phyloP scores from a whole-genome alignment of 1,140 invertebrate genomes.

The Eubasilissa regina region DNA sequence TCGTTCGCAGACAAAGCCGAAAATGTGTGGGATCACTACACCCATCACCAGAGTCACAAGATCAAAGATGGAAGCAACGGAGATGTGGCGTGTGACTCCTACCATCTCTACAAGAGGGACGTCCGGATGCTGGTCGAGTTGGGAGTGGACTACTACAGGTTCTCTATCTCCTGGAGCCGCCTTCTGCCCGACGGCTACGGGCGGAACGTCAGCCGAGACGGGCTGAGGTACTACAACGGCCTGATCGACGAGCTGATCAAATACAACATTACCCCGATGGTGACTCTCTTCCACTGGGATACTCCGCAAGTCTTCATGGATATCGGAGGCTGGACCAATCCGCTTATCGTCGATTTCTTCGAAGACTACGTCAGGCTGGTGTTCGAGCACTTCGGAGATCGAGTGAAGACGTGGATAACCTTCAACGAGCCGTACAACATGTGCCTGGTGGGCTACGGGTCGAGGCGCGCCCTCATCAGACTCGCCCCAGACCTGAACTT shows the following conservation, averaged over 20 bases:
- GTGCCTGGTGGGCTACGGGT: conserved; percentile 63
- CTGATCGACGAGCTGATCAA: conserved; percentile 66
- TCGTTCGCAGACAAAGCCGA: conserved; percentile 71
- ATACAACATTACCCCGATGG: conserved; percentile 66
- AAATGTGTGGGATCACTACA: conserved; percentile 70
- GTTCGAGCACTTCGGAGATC: conserved; percentile 68
- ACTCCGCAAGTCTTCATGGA: conserved; percentile 66
- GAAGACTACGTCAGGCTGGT: conserved; percentile 67
- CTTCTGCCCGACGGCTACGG: conserved; percentile 68
- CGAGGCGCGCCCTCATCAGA: conserved; percentile 52
- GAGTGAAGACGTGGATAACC: conserved; percentile 69
- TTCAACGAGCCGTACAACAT: conserved; percentile 69
- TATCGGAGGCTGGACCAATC: conserved; percentile 66
- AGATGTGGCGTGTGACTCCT: conserved; percentile 76
- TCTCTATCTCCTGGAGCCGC: conserved; percentile 72
- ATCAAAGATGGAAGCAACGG: conserved; percentile 67
- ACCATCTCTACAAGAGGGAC: conserved; percentile 75
- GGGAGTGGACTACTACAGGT: conserved; percentile 68
- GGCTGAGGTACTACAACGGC: conserved; percentile 60
- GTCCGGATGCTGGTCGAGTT: conserved; percentile 70
- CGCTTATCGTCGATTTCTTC: conserved; percentile 68
- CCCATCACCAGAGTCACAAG: conserved; percentile 63
- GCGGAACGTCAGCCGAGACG: conserved; percentile 52
- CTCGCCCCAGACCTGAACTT: conserved; percentile 64
- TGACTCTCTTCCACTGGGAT: conserved; percentile 63